These are phyloP conservation scores for Corythoichthys haematopterus DNA, from an alignment of 2,113 vertebrate species.

Conservation along the genomic window DNA sequence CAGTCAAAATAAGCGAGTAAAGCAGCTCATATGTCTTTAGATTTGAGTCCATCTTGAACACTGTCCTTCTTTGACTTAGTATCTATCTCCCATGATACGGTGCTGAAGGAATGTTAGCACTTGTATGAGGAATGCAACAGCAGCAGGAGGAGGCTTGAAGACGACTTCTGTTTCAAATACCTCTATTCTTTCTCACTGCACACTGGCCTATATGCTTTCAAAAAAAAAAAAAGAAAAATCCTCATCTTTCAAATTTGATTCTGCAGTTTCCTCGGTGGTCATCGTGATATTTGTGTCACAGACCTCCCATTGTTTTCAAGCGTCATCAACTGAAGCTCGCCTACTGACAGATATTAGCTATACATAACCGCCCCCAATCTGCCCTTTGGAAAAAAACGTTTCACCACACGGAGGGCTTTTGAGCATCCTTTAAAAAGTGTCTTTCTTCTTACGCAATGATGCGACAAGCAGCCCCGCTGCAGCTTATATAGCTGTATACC, in stretches of 20 bases:
- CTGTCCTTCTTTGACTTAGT: constrained; percentile 36
- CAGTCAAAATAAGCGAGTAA: neutral
- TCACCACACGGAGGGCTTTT: neutral
- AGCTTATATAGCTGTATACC: constrained; percentile 43
- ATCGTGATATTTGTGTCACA: constrained; percentile 32
- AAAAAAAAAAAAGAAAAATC: constrained; percentile 18
- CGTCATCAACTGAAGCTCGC: constrained; percentile 8
- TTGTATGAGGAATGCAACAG: constrained; percentile 56
- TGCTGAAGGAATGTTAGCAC: constrained; percentile 59
- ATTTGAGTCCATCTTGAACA: constrained; percentile 18
- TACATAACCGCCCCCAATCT: neutral
- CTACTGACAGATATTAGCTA: neutral
- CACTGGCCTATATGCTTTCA: constrained; percentile 16
- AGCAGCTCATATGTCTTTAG: neutral
- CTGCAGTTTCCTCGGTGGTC: constrained; percentile 43
- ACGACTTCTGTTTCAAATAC: constrained; percentile 38
- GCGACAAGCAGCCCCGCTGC: constrained; percentile 31
- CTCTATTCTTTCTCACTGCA: constrained; percentile 29
- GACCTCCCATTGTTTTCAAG: constrained; percentile 15
- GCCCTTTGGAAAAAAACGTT: neutral
- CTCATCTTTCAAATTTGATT: neutral
- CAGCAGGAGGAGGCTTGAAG: constrained; percentile 43
- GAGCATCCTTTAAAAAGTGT: constrained; percentile 15
- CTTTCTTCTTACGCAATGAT: constrained; percentile 25
- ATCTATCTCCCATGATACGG: constrained; percentile 45